Evolutionary conservation across 92 coral and sea anemone species (phyloP).

Genomic region (Porites cylindrica): DNA sequence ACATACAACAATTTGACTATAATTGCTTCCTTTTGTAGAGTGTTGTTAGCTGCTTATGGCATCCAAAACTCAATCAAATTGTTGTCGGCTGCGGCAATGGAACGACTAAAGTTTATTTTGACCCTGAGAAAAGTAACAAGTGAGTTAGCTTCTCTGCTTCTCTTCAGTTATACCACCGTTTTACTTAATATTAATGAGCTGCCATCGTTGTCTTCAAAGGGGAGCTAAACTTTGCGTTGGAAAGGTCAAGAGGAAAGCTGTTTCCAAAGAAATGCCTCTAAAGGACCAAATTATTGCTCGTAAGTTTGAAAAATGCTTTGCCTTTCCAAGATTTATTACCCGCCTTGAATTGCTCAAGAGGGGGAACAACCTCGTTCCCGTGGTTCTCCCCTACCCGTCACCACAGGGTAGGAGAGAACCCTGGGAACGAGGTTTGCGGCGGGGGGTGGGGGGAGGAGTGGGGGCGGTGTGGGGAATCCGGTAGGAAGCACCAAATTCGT

Average conservation of each 20-base stretch:
- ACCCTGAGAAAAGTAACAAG: slow-evolving; percentile 95
- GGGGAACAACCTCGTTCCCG: no score
- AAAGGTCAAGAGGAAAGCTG: slow-evolving; percentile 81
- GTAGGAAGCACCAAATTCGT: no score
- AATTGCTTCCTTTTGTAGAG: slow-evolving; percentile 61
- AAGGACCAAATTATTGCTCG: slow-evolving; percentile 97
- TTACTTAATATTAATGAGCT: neutral
- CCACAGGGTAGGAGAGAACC: no score
- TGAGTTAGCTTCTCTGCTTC: slow-evolving; percentile 33
- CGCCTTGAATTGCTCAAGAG: no score
- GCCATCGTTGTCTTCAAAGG: slow-evolving; percentile 46
- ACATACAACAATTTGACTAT: neutral
- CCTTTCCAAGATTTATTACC: no score
- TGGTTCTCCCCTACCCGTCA: no score
- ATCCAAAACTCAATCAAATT: slow-evolving; percentile 90
- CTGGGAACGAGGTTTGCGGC: no score
- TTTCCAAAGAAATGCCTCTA: slow-evolving; percentile 86
- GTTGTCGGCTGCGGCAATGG: slow-evolving; percentile 91
- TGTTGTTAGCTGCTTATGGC: slow-evolving; percentile 96
- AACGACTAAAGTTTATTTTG: slow-evolving; percentile 88
- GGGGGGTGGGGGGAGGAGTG: no score
- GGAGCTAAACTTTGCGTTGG: slow-evolving; percentile 98
- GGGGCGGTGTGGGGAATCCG: no score
- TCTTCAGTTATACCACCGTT: neutral
- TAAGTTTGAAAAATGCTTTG: slow-evolving; percentile 39